Evolutionary conservation across 2,113 vertebrate genomes (phyloP).

Genomic region (Catharus bicknelli): DNA sequence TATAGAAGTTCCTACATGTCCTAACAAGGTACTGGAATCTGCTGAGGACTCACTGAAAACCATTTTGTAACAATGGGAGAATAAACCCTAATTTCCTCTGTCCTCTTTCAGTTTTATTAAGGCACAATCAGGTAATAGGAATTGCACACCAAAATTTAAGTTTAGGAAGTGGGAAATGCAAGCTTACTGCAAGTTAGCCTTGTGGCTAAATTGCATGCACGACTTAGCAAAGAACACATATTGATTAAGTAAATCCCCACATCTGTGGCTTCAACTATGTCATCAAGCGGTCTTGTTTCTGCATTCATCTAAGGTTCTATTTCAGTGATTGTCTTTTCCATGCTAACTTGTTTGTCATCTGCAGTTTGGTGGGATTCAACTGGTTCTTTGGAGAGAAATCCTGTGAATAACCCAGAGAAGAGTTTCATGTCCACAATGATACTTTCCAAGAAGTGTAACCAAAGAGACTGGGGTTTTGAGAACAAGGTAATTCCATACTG

Average conservation of each 20-base stretch:
- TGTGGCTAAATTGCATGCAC: not conserved
- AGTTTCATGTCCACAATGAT: not conserved
- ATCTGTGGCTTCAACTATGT: not conserved
- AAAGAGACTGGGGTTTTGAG: not conserved
- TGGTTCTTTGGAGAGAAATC: not conserved
- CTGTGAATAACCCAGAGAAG: not conserved
- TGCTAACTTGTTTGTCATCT: not conserved
- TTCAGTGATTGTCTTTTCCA: not conserved
- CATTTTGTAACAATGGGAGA: not conserved
- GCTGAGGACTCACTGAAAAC: not conserved
- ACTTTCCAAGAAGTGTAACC: not conserved
- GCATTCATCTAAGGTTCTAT: not conserved
- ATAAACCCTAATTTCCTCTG: not conserved
- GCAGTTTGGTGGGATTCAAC: not conserved
- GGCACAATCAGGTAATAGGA: not conserved
- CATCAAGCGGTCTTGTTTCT: not conserved
- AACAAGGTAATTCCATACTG: not conserved
- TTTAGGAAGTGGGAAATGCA: not conserved
- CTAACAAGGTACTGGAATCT: not conserved
- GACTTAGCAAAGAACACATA: not conserved
- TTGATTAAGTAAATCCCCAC: not conserved
- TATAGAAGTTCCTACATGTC: not conserved
- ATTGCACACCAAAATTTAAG: not conserved
- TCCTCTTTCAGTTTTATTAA: not conserved
- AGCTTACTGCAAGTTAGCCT: not conserved